Evolutionary conservation across 2,888 invertebrate species (phyloP).

Genomic region (Netelia virgata): DNA sequence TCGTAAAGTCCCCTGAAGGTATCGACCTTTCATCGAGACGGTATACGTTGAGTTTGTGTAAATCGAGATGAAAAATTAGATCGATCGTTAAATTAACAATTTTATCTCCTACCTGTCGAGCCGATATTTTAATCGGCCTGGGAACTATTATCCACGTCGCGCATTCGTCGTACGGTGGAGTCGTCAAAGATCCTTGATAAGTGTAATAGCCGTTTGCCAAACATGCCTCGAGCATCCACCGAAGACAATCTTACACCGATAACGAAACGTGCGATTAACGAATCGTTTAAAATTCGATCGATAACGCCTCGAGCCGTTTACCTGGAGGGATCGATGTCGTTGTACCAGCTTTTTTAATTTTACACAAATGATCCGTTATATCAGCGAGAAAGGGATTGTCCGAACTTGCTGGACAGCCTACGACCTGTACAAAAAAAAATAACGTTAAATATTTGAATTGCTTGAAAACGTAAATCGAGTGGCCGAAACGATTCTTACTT

Average conservation of each 20-base stretch:
- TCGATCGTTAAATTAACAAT: too few species aligned
- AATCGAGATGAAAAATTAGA: conserved; percentile 32
- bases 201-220: conserved; percentile 75
- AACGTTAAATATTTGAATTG: neutral
- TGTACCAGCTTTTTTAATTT: conserved; percentile 70
- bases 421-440: conserved; percentile 70
- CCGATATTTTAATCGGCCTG: conserved; percentile 74
- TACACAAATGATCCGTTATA: conserved; percentile 73
- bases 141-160: conserved; percentile 78
- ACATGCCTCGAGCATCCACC: conserved; percentile 61
- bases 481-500: conserved; percentile 65
- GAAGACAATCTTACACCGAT: conserved; percentile 52
- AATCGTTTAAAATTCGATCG: neutral
- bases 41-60: conserved; percentile 50
- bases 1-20: conserved; percentile 87
- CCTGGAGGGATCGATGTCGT: conserved; percentile 70
- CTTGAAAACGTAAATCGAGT: neutral
- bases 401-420: conserved; percentile 74
- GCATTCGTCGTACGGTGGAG: conserved; percentile 76
- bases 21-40: conserved; percentile 85
- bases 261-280: neutral
- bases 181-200: conserved; percentile 78
- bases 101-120: conserved; percentile 71
- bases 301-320: conserved; percentile 52
- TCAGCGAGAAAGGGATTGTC: conserved; percentile 74